phyloP scores from a whole-genome alignment of 2,888 invertebrate genomes.

The Blastobasis lacticolella region DNA sequence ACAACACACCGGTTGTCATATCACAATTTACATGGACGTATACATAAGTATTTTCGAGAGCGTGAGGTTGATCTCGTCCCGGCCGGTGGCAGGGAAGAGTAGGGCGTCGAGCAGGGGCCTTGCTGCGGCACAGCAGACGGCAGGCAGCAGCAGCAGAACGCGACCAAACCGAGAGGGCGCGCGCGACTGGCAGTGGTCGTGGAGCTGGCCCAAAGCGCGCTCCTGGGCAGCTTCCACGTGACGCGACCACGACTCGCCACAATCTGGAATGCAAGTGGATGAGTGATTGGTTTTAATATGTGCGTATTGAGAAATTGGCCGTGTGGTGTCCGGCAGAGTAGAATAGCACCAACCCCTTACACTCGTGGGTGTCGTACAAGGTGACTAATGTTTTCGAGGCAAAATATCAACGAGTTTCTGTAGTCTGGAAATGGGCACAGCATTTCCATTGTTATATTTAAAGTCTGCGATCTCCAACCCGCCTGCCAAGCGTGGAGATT shows the following conservation, averaged over 20 bases:
- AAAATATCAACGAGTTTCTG: no score
- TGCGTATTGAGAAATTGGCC: neutral
- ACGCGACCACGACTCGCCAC: conserved; percentile 23
- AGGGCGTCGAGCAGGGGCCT: conserved; percentile 73
- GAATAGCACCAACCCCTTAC: no score
- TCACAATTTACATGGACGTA: conserved; percentile 28
- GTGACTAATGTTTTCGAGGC: no score
- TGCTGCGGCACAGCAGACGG: conserved; percentile 60
- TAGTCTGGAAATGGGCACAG: no score
- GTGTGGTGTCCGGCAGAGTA: no score
- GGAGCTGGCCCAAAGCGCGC: conserved; percentile 84
- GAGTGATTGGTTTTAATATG: no score
- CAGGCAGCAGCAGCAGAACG: conserved; percentile 81
- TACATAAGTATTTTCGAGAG: conserved; percentile 47
- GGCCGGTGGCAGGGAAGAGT: conserved; percentile 81
- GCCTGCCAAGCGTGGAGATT: no score
- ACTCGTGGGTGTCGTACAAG: neutral
- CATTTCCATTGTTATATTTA: no score
- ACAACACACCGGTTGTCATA: no score
- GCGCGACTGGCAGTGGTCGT: conserved; percentile 77
- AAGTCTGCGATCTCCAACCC: no score
- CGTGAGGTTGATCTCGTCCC: conserved; percentile 39
- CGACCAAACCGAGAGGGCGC: conserved; percentile 79
- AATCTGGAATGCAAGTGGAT: conserved; percentile 26
- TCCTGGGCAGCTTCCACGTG: conserved; percentile 84